Evolutionary conservation across 2,113 vertebrate genomes (phyloP), one percentile per base, ranked within the genome.

Genomic region (Potamarius usumacintae): DNA sequence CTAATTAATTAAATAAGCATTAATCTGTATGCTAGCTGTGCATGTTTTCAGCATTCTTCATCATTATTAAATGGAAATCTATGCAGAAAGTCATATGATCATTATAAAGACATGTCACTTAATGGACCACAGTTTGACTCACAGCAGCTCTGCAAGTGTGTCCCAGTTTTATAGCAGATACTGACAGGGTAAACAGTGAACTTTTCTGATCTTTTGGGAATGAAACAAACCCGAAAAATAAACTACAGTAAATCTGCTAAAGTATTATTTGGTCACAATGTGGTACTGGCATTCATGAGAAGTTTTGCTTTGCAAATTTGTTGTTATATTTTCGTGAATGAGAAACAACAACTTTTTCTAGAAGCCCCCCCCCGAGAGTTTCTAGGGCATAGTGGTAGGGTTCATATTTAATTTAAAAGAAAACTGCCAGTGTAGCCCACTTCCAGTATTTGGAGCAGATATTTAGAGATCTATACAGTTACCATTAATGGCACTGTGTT

Each of bases 391-490:
- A 78, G 10, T n/a, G 11, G 2, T 78, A 15, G 22, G 50, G 25
- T 27, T 78, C 50, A 55, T 79, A 6, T 27, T 27, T 55, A 79
- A 79, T 79, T 79, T 55, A 79, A 57, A 78, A 55, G 52, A 79
- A 57, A 55, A 7, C 22, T 77, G 12, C n/a, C n/a, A 30, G 8
- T 34, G 53, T 34, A 80, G 77, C 77, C 53, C 27, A 34, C 15
- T 80, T 80, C 8, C 53, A 57, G 53, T 57, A 80, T 30, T 30
- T 55, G 22, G 52, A 76, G 42, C 42, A 76, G 72, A 52, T 52
- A 25, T 14, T 22, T 50, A 8, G 72, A 78, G 76, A 25, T 6
- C 20, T 77, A 52, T 25, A 25, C 8, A 10, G 18, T 50, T 52
- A 48, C 72, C 22, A 7, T 53, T n/a, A 72, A 7, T 34, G 15